Conservation (phyloP, 2,113 vertebrate genomes). For the Heterotis niloticus region DNA sequence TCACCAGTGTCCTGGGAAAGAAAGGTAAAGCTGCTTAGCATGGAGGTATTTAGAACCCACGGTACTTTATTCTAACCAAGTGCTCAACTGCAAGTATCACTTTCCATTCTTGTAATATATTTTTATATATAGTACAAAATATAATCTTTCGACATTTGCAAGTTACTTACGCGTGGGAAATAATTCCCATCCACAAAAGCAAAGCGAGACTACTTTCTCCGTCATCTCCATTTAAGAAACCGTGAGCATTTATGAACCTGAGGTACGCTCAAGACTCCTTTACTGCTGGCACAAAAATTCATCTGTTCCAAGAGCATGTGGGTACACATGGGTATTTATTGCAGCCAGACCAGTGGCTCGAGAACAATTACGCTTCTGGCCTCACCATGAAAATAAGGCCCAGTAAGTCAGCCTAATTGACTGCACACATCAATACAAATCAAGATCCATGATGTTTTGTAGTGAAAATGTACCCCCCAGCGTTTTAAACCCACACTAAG, state of each 20-base stretch:
- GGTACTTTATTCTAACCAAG: too few relatives aligned
- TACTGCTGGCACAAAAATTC: neutral
- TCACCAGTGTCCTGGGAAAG: too few relatives aligned
- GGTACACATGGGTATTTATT: neutral
- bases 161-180: too few relatives aligned
- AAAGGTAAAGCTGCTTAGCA: too few relatives aligned
- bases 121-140: too few relatives aligned
- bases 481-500: neutral
- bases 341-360: neutral
- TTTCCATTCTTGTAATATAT: too few relatives aligned
- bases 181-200: too few relatives aligned
- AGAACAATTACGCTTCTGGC: neutral
- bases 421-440: constrained; percentile 12
- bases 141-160: too few relatives aligned
- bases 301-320: neutral
- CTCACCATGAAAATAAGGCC: neutral
- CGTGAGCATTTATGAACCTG: neutral
- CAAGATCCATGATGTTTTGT: neutral
- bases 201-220: too few relatives aligned
- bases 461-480: neutral
- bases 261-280: neutral
- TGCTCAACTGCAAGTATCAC: too few relatives aligned
- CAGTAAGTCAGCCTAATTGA: neutral
- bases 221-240: too few relatives aligned
- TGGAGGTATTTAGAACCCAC: too few relatives aligned